A percentile compares a stretch with the other conserved stretches of the same genome.
Evolutionary conservation across 1,140 invertebrate species (phyloP).

Genomic region (Eurosta solidaginis): DNA sequence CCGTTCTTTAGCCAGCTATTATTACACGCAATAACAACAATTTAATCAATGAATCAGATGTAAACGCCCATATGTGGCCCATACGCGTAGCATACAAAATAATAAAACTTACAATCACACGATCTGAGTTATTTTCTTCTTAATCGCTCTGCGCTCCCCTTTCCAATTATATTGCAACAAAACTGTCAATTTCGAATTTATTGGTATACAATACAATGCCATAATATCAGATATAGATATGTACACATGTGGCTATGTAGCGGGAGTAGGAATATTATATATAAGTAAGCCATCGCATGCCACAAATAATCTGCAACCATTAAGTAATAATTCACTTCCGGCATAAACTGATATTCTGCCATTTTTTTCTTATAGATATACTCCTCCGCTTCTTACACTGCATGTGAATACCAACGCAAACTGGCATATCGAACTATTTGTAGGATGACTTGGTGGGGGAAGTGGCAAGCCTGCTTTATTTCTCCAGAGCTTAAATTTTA

Average conservation of each 20-base stretch:
- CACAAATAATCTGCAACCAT: conserved; percentile 25
- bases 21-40: background rate
- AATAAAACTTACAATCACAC: background rate
- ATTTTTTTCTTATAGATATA: conserved; percentile 14
- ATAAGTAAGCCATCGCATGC: too few relatives aligned
- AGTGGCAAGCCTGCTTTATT: background rate
- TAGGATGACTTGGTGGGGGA: background rate
- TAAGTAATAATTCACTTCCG: conserved; percentile 31
- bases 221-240: too few relatives aligned
- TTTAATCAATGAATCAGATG: background rate
- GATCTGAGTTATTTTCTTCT: background rate
- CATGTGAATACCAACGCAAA: too few relatives aligned
- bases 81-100: background rate
- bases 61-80: conserved; percentile 19
- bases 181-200: conserved; percentile 30
- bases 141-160: background rate
- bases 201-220: background rate
- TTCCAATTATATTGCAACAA: conserved; percentile 25
- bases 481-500: background rate
- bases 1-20: background rate
- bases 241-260: background rate
- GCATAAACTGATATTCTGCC: conserved; percentile 5
- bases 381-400: background rate
- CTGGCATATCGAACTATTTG: too few relatives aligned
- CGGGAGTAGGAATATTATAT: too few relatives aligned